These are phyloP conservation scores for Lagocephalus sceleratus DNA, from an alignment of 2,797 vertebrate genomes.

Conservation along the genomic window DNA sequence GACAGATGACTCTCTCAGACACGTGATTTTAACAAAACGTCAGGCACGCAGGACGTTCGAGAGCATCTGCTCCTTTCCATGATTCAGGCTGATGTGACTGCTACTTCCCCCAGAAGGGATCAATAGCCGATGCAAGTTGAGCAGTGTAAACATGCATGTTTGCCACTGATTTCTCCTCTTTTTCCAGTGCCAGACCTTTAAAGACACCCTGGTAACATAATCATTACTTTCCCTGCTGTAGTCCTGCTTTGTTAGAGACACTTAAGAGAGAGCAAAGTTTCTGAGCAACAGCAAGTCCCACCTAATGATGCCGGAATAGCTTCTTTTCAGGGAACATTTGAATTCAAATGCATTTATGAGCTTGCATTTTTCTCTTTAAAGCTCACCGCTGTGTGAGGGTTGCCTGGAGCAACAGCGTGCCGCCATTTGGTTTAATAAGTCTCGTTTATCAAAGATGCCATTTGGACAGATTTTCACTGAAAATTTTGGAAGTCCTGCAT, in stretches of 20 bases:
- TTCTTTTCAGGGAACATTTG: conserved; percentile 29
- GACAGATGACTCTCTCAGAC: conserved; percentile 49
- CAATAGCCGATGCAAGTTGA: conserved; percentile 39
- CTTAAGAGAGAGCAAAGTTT: conserved; percentile 33
- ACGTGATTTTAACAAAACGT: neutral
- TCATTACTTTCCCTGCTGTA: conserved; percentile 31
- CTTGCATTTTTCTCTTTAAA: conserved; percentile 15
- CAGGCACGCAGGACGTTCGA: neutral
- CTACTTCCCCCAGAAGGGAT: neutral
- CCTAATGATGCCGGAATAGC: conserved; percentile 26
- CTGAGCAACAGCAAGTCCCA: conserved; percentile 23
- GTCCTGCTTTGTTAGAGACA: conserved; percentile 21
- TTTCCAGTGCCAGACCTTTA: conserved; percentile 38
- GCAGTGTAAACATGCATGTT: conserved; percentile 10
- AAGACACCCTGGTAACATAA: conserved; percentile 52
- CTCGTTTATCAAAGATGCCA: neutral
- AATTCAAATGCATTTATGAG: conserved; percentile 11
- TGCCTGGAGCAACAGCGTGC: conserved; percentile 19
- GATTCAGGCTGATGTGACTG: conserved; percentile 50
- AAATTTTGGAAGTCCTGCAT: neutral
- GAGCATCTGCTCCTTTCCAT: conserved; percentile 33
- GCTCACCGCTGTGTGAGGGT: conserved; percentile 3
- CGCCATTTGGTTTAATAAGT: conserved; percentile 9
- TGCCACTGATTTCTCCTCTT: conserved; percentile 15
- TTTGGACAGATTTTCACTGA: conserved; percentile 9